These are phyloP conservation scores for Odobenus rosmarus DNA, from an alignment of 2,113 vertebrate species.

Conservation along the genomic window DNA sequence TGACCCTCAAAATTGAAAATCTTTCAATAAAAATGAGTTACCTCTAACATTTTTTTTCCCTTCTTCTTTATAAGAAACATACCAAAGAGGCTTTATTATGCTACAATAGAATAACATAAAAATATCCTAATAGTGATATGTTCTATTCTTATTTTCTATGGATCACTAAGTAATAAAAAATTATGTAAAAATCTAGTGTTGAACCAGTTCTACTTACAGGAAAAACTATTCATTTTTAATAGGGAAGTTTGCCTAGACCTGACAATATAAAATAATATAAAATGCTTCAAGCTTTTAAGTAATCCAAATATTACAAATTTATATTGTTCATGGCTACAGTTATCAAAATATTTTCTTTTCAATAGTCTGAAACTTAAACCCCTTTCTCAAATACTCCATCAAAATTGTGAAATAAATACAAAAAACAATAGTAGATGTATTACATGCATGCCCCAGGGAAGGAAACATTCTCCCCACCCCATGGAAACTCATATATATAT, in stretches of 20 bases:
- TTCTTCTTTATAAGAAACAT: neutral
- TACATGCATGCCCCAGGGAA: neutral
- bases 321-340: neutral
- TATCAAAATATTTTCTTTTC: neutral
- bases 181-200: neutral
- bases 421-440: neutral
- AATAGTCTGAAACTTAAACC: neutral
- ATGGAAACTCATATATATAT: neutral
- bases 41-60: neutral
- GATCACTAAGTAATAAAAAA: neutral
- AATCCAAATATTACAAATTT: neutral
- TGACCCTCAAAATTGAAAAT: neutral
- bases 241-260: neutral
- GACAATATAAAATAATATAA: neutral
- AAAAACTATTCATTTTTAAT: neutral
- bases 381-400: neutral
- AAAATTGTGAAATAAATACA: neutral
- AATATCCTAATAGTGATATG: neutral
- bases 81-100: neutral
- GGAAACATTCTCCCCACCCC: neutral
- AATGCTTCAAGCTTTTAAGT: neutral
- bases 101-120: neutral
- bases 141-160: neutral
- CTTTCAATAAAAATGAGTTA: neutral
- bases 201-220: neutral